Evolutionary conservation across 2,797 vertebrate species (phyloP).

Genomic region (Sus cebifrons): DNA sequence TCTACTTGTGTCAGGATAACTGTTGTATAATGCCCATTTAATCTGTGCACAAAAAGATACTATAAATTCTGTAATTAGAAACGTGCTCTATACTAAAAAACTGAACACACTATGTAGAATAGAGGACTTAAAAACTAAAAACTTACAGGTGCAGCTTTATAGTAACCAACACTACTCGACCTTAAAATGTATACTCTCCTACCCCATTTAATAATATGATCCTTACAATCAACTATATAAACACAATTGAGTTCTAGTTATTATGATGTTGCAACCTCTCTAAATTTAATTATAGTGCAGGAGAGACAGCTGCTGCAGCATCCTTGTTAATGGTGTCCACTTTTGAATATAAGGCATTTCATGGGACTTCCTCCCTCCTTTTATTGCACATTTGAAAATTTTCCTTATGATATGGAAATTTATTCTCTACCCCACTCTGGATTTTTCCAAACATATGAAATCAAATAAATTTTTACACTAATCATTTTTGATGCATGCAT

Average conservation of each 20-base stretch:
- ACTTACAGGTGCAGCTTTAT: background rate
- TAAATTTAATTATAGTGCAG: background rate
- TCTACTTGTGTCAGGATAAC: background rate
- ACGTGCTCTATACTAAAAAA: background rate
- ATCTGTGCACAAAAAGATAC: background rate
- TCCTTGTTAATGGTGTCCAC: background rate
- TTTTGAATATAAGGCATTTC: background rate
- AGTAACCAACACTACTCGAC: background rate
- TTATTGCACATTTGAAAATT: background rate
- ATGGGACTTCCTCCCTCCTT: background rate
- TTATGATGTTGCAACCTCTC: background rate
- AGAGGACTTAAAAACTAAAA: constrained; percentile 19
- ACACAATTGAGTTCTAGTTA: background rate
- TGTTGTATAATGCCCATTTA: background rate
- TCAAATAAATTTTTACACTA: constrained; percentile 31
- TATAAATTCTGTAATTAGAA: constrained; percentile 31
- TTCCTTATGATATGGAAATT: background rate
- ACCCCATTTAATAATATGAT: background rate
- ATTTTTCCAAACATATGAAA: background rate
- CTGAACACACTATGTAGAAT: background rate
- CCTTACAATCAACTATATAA: background rate
- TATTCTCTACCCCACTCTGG: background rate
- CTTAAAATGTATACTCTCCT: background rate
- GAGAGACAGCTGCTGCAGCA: background rate
- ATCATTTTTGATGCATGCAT: constrained; percentile 6